Base-by-base conservation (phyloP, 2,888 invertebrate species). In the Acanthosepion pharaonis region DNA sequence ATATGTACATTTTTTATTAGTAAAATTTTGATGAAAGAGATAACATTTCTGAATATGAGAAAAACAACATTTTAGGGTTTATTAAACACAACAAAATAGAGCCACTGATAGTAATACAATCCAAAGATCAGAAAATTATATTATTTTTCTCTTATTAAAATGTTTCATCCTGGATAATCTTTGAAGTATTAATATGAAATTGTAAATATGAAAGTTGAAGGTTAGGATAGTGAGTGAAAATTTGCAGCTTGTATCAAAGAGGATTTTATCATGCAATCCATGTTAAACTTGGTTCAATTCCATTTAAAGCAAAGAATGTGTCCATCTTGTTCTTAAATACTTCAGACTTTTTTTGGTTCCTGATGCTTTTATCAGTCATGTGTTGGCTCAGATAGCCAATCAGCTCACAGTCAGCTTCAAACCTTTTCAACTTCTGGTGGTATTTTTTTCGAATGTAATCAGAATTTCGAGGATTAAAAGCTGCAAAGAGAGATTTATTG, bases 391-490 rank as follows among this genome's bases (percentile, higher is more conserved):
- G 96, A 95, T 97, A 97, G 91, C 96, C 95, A 94, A 97, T 97
- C 91, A 97, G 96, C 94, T 97, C 95, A 96, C 97, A 97, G 8
- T 97, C 97, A 91, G 97, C 97, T 95, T 97, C 97, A 96, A 97
- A 97, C 94, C 97, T 96, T 95, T 96, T 96, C 95, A 97, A 95
- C 94, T 97, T 97, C 95, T 97, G 96, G 95, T 96, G 96, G 96
- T 97, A 97, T 96, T 97, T 97, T 95, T 97, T 97, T 64, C 97
- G 96, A 20, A 97, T 96, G 95, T 97, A 97, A 9, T 97, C 97
- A 6, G 97, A 97, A 95, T 97, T 97, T 94, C 97, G 97, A 5
- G 97, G 97, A 95, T 97, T 97, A 96, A 96, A 97, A 91, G 97
- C 97, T 97, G 96, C 59, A 96, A 96, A 93, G 18, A 93, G 48